A percentile compares a stretch with the other conserved stretches of the same genome.
These are phyloP conservation scores for Crenuchus spilurus DNA, from an alignment of 2,797 vertebrate species.

Conservation along the genomic window DNA sequence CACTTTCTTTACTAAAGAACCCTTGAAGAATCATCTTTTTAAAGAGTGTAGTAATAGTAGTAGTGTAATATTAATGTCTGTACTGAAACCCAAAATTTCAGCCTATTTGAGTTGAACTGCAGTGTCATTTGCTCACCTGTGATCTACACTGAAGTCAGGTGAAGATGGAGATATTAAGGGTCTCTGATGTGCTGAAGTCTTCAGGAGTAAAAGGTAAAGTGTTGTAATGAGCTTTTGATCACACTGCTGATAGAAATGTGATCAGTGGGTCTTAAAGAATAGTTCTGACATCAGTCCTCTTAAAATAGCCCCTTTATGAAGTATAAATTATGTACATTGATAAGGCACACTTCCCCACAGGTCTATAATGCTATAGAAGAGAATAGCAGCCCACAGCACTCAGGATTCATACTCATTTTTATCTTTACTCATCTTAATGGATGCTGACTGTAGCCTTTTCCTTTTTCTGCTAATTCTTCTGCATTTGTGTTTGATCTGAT, in stretches of 20 bases:
- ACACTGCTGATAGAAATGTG: background rate
- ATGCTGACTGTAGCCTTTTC: background rate
- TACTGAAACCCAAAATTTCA: background rate
- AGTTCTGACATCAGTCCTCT: background rate
- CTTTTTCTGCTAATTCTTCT: background rate
- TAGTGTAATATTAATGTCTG: background rate
- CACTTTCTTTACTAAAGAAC: too few relatives aligned
- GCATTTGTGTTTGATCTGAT: background rate
- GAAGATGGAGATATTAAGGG: background rate
- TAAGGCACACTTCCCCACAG: background rate
- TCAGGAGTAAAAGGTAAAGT: background rate
- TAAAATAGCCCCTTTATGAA: background rate
- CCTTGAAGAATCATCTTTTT: too few relatives aligned
- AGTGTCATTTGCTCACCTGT: background rate
- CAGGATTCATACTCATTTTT: background rate
- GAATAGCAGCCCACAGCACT: background rate
- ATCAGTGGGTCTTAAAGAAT: background rate
- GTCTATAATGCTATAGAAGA: background rate
- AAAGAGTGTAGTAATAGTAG: background rate
- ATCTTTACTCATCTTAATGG: background rate
- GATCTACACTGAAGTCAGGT: background rate
- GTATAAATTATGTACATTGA: constrained; percentile 10
- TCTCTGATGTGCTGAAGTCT: background rate
- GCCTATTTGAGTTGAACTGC: background rate
- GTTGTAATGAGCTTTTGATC: constrained; percentile 8